phyloP scores from a whole-genome alignment of 2,113 vertebrate genomes.

The Synodontis membranacea region DNA sequence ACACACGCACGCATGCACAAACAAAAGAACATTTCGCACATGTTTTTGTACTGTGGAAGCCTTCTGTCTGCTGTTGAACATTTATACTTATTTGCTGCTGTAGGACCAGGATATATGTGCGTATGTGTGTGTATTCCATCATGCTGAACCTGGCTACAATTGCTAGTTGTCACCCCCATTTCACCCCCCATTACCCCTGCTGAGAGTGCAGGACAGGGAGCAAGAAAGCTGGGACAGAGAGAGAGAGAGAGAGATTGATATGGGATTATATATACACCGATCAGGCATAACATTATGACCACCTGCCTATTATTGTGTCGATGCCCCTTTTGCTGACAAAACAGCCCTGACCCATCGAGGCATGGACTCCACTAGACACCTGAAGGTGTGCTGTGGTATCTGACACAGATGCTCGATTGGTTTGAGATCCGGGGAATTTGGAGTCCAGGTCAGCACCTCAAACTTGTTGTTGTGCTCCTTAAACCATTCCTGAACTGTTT shows the following conservation, averaged over 20 bases:
- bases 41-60: slow-evolving; percentile 2
- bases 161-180: slow-evolving; percentile 67
- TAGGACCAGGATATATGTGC: slow-evolving; percentile 25
- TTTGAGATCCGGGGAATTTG: too few relatives aligned
- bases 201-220: slow-evolving; percentile 58
- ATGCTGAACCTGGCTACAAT: slow-evolving; percentile 55
- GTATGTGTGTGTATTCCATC: slow-evolving; percentile 51
- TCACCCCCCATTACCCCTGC: slow-evolving; percentile 70
- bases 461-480: too few relatives aligned
- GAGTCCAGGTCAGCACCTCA: too few relatives aligned
- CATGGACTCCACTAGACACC: too few relatives aligned
- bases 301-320: too few relatives aligned
- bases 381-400: too few relatives aligned
- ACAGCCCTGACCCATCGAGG: too few relatives aligned
- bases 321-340: too few relatives aligned
- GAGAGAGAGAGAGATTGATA: slow-evolving; percentile 12
- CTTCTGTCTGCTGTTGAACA: slow-evolving; percentile 3
- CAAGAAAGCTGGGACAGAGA: slow-evolving; percentile 26
- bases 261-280: not conserved
- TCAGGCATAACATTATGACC: too few relatives aligned
- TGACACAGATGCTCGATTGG: too few relatives aligned
- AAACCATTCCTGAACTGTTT: too few relatives aligned
- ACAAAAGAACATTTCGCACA: not conserved
- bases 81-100: not conserved
- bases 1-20: slow-evolving; percentile 8